These are phyloP conservation scores for Drosophila prostipennis DNA, from an alignment of 2,888 invertebrate species.

Conservation along the genomic window DNA sequence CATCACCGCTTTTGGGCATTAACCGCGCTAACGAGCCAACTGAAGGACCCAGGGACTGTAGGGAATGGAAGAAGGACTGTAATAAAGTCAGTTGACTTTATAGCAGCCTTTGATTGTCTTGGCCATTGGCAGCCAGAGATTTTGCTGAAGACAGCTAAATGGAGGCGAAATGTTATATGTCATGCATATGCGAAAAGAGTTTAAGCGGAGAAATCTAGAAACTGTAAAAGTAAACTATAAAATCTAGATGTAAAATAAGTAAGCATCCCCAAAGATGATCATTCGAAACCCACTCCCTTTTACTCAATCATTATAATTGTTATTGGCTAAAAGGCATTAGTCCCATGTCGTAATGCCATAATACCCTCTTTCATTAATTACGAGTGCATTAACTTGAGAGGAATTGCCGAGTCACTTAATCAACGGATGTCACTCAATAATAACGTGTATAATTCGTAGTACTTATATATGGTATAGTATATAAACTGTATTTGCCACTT, in stretches of 20 bases:
- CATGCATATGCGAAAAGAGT: background rate
- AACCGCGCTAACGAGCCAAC: constrained; percentile 37
- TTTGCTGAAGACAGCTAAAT: constrained; percentile 9
- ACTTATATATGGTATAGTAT: background rate
- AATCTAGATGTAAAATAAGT: too few species aligned
- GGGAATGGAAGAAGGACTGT: constrained; percentile 12
- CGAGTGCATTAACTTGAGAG: constrained; percentile 24
- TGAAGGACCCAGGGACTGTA: constrained; percentile 2
- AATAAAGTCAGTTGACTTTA: constrained; percentile 74
- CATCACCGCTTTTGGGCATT: constrained; percentile 37
- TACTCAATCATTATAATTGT: background rate
- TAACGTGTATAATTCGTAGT: background rate
- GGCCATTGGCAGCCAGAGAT: constrained; percentile 36
- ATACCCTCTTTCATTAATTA: constrained; percentile 17
- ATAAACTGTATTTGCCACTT: constrained; percentile 4
- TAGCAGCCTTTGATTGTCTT: constrained; percentile 58
- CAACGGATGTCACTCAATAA: constrained; percentile 27
- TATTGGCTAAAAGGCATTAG: background rate
- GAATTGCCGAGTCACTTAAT: constrained; percentile 1
- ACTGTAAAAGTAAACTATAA: too few species aligned
- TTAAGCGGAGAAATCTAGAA: background rate
- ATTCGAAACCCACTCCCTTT: background rate
- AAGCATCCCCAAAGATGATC: too few species aligned
- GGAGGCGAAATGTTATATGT: constrained; percentile 5
- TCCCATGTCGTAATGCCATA: background rate